Base-by-base conservation (phyloP, 2,888 invertebrate genomes). In the Phymatocera aterrima region DNA sequence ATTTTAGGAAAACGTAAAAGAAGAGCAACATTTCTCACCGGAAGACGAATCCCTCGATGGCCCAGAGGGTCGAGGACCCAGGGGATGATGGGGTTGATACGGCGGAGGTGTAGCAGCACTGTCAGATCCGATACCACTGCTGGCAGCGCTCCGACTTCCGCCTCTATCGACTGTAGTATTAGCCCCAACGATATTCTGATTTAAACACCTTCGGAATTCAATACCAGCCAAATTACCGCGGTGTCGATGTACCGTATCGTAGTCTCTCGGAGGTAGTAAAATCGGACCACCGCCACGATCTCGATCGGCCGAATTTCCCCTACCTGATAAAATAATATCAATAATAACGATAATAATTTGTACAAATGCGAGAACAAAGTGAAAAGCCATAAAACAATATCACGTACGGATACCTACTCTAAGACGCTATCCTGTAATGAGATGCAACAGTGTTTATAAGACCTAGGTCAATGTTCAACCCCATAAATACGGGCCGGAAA, bases 261-360 rank as follows among this genome's bases (percentile, higher is more conserved):
- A 98, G 91, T 98, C 98, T 37, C 97, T 93, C 0, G 98, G 98
- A 0, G 98, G 98, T 80, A 98, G 92, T 28, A 98, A 92, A 77
- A 98, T 94, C 0, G 98, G 98, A 5, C 93, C 94, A 79, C 92
- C 92, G 91, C 91, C 80, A 21, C 90, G 83, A 82, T 89, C 87
- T 83, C 90, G 88, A 60, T 90, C 90, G 24, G 85, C 87, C 8
- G 88, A 87, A 82, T 89, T 90, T 34, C 90, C 90, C 80, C 90
- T 85, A 60, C 90, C 90, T 90, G 79, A 18, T 8, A 57, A 24
- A 24, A 57, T 1, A 5, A 46, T 15, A 40, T 40, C 12, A 46
- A 46, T 46, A 10, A 10, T 15, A 46, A 15, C n/a, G 3, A 24
- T 12, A n/a, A n/a, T n/a, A n/a, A 15, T 28, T 54, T 0, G 28